Evolutionary conservation across 2,113 vertebrate species (phyloP).

Genomic region (Fregata magnificens): DNA sequence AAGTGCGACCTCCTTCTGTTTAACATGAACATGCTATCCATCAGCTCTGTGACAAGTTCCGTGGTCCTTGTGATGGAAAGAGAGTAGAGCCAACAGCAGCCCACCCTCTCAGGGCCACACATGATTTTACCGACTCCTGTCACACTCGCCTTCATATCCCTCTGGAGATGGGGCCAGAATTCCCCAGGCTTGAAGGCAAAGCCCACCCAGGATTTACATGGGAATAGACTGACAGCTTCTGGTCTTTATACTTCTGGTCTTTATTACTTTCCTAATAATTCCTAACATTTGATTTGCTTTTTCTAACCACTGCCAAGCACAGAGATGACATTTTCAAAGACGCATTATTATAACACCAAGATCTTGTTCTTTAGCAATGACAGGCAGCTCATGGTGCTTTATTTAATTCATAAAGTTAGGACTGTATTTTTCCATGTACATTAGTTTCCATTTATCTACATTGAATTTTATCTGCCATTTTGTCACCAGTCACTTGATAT

Average conservation of each 20-base stretch:
- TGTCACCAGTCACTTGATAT: background rate
- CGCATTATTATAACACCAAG: background rate
- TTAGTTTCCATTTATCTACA: background rate
- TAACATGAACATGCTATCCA: rapidly evolving
- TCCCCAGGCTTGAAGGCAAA: background rate
- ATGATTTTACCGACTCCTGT: background rate
- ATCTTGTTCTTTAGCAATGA: slow-evolving; percentile 24
- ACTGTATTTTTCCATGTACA: background rate
- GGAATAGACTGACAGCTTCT: background rate
- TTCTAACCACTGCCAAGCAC: background rate
- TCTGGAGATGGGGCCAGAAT: background rate
- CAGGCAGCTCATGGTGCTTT: background rate
- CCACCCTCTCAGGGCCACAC: rapidly evolving
- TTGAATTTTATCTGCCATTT: background rate
- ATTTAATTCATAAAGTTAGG: slow-evolving; percentile 34
- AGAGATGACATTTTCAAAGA: slow-evolving; percentile 51
- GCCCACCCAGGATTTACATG: background rate
- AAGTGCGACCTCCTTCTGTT: background rate
- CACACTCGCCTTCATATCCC: background rate
- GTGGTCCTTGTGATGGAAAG: background rate
- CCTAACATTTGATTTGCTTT: slow-evolving; percentile 25
- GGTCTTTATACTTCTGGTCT: background rate
- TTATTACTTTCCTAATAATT: slow-evolving; percentile 3
- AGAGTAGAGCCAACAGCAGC: background rate
- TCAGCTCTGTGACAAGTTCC: background rate